A percentile compares a stretch with the other conserved stretches of the same genome.
phyloP scores from a whole-genome alignment of 2,113 vertebrate species.

The Platycercus adscitus region DNA sequence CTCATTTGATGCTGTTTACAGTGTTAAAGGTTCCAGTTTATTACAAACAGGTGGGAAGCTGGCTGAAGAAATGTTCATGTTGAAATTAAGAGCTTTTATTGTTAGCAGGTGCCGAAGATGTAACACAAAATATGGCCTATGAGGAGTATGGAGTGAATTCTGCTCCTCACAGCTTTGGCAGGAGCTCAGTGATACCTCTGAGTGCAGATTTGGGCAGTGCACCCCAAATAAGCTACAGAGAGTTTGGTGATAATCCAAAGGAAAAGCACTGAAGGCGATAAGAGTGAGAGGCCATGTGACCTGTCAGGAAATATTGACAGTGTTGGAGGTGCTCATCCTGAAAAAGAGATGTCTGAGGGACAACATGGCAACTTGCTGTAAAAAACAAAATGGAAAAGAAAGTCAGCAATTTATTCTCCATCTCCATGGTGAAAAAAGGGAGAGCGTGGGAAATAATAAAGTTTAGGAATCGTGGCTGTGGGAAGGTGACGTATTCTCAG shows the following conservation, averaged over 20 bases:
- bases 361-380: background rate
- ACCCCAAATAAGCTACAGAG: background rate
- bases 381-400: background rate
- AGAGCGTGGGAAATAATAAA: background rate
- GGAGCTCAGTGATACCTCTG: background rate
- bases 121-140: background rate
- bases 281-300: background rate
- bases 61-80: background rate
- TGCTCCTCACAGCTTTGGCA: background rate
- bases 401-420: background rate
- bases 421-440: background rate
- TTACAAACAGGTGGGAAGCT: slow-evolving; percentile 25
- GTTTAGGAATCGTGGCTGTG: background rate
- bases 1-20: background rate
- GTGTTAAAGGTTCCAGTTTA: slow-evolving; percentile 16
- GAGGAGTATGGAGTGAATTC: background rate
- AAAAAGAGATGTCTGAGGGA: background rate
- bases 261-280: background rate
- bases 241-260: background rate
- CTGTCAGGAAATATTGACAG: background rate
- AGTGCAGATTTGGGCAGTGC: background rate
- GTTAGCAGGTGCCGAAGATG: background rate
- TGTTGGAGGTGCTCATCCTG: background rate
- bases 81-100: background rate
- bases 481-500: background rate